Percentiles rank a stretch among this genome's conserved stretches.
These are phyloP conservation scores for Acanthacorydalis orientalis DNA, from an alignment of 2,888 invertebrate species.

Conservation along the genomic window DNA sequence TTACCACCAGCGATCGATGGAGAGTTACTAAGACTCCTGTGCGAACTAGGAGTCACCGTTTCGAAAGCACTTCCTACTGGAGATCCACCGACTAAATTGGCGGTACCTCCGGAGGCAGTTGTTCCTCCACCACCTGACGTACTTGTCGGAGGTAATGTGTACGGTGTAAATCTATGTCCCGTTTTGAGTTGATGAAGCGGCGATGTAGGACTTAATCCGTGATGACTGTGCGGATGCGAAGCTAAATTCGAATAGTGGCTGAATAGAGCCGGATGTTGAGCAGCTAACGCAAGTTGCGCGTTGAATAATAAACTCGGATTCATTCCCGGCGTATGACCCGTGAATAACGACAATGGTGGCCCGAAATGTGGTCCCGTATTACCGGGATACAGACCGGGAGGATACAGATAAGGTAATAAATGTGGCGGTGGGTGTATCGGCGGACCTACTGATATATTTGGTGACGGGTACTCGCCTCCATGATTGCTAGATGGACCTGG, in stretches of 20 bases:
- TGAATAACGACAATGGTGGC: conserved; percentile 45
- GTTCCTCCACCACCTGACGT: conserved; percentile 11
- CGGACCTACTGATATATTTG: conserved; percentile 87
- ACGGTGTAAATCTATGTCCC: conserved; percentile 76
- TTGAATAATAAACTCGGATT: conserved; percentile 77
- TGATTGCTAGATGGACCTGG: conserved; percentile 33
- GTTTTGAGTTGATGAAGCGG: conserved; percentile 52
- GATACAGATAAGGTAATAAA: conserved; percentile 82
- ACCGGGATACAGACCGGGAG: conserved; percentile 70
- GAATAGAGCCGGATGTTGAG: conserved; percentile 68
- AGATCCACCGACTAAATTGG: conserved; percentile 29
- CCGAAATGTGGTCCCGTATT: conserved; percentile 36
- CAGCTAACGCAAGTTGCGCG: conserved; percentile 72
- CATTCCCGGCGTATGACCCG: conserved; percentile 45
- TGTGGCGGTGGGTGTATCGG: conserved; percentile 82
- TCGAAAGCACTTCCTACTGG: conserved; percentile 73
- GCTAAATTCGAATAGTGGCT: conserved; percentile 47
- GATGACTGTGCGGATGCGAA: conserved; percentile 43
- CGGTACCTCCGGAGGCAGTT: neutral
- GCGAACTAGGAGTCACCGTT: conserved; percentile 66
- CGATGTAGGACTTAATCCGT: conserved; percentile 31
- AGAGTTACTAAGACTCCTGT: conserved; percentile 45
- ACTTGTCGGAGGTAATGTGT: conserved; percentile 53
- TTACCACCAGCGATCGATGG: conserved; percentile 25
- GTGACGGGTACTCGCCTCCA: conserved; percentile 52